Percentiles rank a stretch among this genome's conserved stretches.
Conservation (phyloP, 2,797 vertebrate species). For the Neopelma chrysocephalum region DNA sequence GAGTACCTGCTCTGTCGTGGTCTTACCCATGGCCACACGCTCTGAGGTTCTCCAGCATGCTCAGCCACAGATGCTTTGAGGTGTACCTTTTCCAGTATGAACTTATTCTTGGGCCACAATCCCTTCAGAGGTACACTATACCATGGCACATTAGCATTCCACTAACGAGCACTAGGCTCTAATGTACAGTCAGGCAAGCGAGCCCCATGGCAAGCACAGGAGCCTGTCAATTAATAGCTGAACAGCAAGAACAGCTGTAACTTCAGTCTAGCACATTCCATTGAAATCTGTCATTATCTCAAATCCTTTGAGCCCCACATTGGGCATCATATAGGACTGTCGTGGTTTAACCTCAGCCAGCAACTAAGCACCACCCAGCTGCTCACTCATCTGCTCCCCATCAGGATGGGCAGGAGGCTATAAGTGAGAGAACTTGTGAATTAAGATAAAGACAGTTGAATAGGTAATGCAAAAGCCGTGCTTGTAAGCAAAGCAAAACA, state of each 20-base stretch:
- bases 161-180: not conserved
- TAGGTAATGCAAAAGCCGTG: not conserved
- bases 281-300: not conserved
- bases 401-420: not conserved
- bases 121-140: not conserved
- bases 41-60: not conserved
- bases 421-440: not conserved
- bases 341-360: not conserved
- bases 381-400: not conserved
- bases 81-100: not conserved
- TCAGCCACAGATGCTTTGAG: not conserved
- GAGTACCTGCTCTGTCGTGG: not conserved
- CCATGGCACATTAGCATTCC: not conserved
- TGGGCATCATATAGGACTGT: not conserved
- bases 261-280: not conserved
- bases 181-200: not conserved
- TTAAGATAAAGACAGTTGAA: not conserved
- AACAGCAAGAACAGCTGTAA: not conserved
- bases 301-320: rapidly evolving
- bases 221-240: not conserved
- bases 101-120: not conserved
- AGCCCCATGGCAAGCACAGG: not conserved
- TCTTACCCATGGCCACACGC: not conserved
- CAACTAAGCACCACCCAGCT: not conserved
- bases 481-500: not conserved